phyloP scores from a whole-genome alignment of 2,888 invertebrate species.

The Stenichneumon culpator region DNA sequence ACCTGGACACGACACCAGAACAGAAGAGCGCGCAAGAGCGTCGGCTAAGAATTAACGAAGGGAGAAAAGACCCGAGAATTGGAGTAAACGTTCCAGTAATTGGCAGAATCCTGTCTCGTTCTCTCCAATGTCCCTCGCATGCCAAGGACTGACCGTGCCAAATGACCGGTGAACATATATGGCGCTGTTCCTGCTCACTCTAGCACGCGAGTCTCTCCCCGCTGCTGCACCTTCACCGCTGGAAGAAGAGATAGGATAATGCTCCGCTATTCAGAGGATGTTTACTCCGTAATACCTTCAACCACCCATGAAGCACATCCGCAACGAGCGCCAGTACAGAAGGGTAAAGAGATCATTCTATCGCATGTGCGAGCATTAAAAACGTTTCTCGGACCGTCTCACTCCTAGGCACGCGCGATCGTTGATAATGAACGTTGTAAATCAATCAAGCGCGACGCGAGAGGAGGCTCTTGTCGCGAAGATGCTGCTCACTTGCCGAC shows the following conservation, averaged over 20 bases:
- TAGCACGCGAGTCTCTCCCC: conserved; percentile 23
- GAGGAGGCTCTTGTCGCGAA: conserved; percentile 36
- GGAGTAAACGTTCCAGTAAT: conserved; percentile 12
- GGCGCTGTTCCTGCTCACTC: conserved; percentile 13
- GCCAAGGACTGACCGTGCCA: conserved; percentile 26
- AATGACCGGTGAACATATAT: conserved; percentile 1
- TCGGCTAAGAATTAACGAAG: conserved; percentile 31
- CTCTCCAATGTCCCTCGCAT: conserved; percentile 19
- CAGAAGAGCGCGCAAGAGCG: conserved; percentile 11
- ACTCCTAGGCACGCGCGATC: conserved; percentile 45
- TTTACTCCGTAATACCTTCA: conserved; percentile 65
- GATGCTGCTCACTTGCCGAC: conserved; percentile 36
- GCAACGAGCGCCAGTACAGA: conserved; percentile 23
- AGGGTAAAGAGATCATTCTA: conserved; percentile 4
- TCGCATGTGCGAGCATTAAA: conserved; percentile 34
- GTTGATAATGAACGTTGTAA: conserved; percentile 56
- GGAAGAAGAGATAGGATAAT: conserved; percentile 55
- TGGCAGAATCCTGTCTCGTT: conserved; percentile 17
- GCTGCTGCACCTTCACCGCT: conserved; percentile 22
- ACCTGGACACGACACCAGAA: conserved; percentile 65
- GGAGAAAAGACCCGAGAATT: conserved; percentile 20
- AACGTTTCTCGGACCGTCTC: conserved; percentile 29
- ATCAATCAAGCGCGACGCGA: conserved; percentile 43
- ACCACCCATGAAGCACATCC: conserved; percentile 66
- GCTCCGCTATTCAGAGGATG: conserved; percentile 64